Base-by-base conservation (phyloP, 2,888 invertebrate species). In the Eudasyphora cyanicolor region DNA sequence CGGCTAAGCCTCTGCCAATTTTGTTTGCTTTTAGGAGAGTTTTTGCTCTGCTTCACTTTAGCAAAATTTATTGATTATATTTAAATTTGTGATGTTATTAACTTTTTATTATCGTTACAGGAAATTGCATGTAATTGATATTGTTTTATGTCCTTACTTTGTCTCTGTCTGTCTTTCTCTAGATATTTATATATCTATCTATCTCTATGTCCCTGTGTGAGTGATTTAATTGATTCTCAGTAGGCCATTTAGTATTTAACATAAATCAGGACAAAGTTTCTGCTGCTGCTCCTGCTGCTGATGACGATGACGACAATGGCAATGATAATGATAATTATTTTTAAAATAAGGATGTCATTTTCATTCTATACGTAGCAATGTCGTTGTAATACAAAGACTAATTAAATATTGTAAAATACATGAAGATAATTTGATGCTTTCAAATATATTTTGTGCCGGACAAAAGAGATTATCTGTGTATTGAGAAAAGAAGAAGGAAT, bases 51-150 rank as follows among this genome's bases (percentile, higher is more conserved):
- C n/a, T 45, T 5, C n/a, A 1, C n/a, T 45, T 4, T n/a, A 21
- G 19, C 1, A 24, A 38, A 19, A 64, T 19, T 35, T 19, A 64
- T 35, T n/a, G 60, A 60, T 29, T 60, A 57, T 57, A 57, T 60
- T 60, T 60, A 60, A 64, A 64, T 35, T 64, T 64, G 64, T 35
- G 21, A 8, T 64, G 64, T 64, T 64, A 38, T 64, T 35, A 64
- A 64, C 35, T 64, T 64, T 64, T 64, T 64, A 35, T 64, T 64
- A 19, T 32, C 38, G 35, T 42, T 12, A 67, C 42, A 38, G 67
- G 67, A 67, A 67, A 67, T 67, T 21, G 21, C 24, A 24, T 38
- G 67, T 67, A 67, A 67, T 67, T 67, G 67, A 67, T 67, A 42
- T 38, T 67, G 67, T 67, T 67, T 24, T 42, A 67, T 42, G 21